These are phyloP conservation scores for Syngnathus typhle DNA, from an alignment of 2,113 vertebrate species.

Conservation along the genomic window DNA sequence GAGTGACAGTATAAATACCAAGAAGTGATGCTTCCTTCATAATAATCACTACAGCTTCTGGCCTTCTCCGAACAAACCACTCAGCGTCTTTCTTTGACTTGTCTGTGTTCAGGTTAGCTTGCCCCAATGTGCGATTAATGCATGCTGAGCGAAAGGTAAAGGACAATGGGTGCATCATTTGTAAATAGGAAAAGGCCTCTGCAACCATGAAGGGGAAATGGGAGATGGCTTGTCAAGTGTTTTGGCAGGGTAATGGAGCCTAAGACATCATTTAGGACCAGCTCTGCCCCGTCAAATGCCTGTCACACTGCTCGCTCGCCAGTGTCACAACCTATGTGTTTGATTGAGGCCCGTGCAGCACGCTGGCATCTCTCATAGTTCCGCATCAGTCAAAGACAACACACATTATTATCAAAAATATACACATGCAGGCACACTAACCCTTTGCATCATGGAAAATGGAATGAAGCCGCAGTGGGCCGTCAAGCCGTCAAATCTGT, in stretches of 20 bases:
- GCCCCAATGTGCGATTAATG: slow-evolving; percentile 60
- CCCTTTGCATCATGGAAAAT: slow-evolving; percentile 21
- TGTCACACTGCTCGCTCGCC: slow-evolving; percentile 62
- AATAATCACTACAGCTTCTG: slow-evolving; percentile 54
- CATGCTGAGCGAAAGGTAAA: slow-evolving; percentile 48
- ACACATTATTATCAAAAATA: slow-evolving; percentile 49
- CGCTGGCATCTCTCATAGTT: slow-evolving; percentile 52
- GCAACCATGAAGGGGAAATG: slow-evolving; percentile 69
- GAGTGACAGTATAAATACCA: slow-evolving; percentile 64
- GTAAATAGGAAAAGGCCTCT: slow-evolving; percentile 50
- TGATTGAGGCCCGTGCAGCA: slow-evolving; percentile 30
- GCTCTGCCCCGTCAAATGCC: slow-evolving; percentile 62
- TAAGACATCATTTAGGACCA: slow-evolving; percentile 67
- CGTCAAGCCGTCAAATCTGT: slow-evolving; percentile 69
- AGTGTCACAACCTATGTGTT: slow-evolving; percentile 64
- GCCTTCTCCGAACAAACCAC: slow-evolving; percentile 27
- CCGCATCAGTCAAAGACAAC: slow-evolving; percentile 61
- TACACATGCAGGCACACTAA: slow-evolving; percentile 10
- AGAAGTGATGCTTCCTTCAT: slow-evolving; percentile 49
- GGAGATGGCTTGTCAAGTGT: slow-evolving; percentile 62
- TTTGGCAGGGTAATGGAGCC: slow-evolving; percentile 70
- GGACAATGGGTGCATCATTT: slow-evolving; percentile 61
- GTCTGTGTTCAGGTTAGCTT: slow-evolving; percentile 28
- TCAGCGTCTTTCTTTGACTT: slow-evolving; percentile 41
- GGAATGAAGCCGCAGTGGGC: slow-evolving; percentile 21